phyloP scores from a whole-genome alignment of 92 coral and sea anemone species.

The Bergia puertoricense region DNA sequence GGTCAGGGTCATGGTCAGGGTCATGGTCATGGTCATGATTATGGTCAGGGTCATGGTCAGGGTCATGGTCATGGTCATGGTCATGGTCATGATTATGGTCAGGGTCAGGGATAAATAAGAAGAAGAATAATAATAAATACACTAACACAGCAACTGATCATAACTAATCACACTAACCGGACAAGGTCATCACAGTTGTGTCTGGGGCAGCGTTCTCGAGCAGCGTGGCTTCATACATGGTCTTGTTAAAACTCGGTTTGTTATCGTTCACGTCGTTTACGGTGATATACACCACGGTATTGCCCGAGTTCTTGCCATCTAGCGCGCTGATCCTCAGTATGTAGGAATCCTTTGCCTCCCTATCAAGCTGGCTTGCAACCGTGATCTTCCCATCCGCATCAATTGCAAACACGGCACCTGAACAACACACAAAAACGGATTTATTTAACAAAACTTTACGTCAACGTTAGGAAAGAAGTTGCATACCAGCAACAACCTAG shows the following conservation, averaged over 20 bases:
- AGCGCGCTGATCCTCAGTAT: conserved; percentile 70
- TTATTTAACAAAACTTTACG: conserved; percentile 69
- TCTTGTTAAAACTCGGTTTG: conserved; percentile 71
- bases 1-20: too few species aligned
- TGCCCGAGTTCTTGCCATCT: conserved; percentile 90
- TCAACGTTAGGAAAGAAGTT: conserved; percentile 53
- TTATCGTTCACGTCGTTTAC: conserved; percentile 83
- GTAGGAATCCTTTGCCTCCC: conserved; percentile 74
- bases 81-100: too few species aligned
- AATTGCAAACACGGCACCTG: conserved; percentile 78
- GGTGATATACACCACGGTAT: conserved; percentile 64
- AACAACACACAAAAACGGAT: conserved; percentile 64
- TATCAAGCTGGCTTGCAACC: conserved; percentile 74
- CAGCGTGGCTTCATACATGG: conserved; percentile 59
- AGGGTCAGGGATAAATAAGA: too few species aligned
- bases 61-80: too few species aligned
- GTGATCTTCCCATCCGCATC: conserved; percentile 74
- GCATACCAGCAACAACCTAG: too few species aligned
- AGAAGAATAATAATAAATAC: too few species aligned
- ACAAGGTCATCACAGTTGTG: conserved; percentile 64
- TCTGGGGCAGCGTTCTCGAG: conserved; percentile 66
- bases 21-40: too few species aligned
- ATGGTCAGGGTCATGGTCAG: too few species aligned
- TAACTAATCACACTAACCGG: conserved; percentile 11
- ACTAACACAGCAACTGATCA: too few species aligned